A percentile compares a stretch with the other conserved stretches of the same genome.
These are phyloP conservation scores for Talpa occidentalis DNA, from an alignment of 2,113 vertebrate genomes.

Conservation along the genomic window DNA sequence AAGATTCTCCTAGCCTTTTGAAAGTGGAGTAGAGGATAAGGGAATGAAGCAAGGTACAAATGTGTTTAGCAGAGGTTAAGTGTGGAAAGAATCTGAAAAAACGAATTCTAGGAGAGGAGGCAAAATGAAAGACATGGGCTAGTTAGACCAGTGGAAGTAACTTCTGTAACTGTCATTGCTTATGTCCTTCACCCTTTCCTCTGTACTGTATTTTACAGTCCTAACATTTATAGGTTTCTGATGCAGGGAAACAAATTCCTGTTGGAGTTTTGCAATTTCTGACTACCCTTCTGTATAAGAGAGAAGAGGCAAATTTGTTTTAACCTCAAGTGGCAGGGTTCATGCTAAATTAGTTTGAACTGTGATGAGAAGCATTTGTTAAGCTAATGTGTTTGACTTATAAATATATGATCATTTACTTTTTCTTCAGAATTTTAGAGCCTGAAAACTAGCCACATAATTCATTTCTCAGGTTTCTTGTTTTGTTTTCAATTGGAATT, in stretches of 20 bases:
- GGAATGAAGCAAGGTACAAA: not conserved
- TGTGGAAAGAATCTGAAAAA: not conserved
- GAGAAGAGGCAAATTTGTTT: slow-evolving; percentile 41
- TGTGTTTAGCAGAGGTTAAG: not conserved
- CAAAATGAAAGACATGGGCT: not conserved
- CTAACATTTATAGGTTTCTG: slow-evolving; percentile 7
- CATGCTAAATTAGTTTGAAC: slow-evolving; percentile 40
- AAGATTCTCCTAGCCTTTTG: not conserved
- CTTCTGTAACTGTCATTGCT: not conserved
- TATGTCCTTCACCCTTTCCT: not conserved
- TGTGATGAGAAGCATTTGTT: not conserved
- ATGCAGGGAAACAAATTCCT: slow-evolving; percentile 6
- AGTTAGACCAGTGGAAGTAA: not conserved
- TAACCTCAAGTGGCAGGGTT: not conserved
- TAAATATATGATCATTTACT: not conserved
- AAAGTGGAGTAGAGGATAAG: not conserved
- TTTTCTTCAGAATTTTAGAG: slow-evolving; percentile 34
- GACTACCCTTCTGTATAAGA: not conserved
- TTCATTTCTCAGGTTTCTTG: not conserved
- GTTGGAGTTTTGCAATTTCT: slow-evolving; percentile 5
- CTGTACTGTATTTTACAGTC: not conserved
- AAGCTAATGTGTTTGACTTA: slow-evolving; percentile 41
- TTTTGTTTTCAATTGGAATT: slow-evolving; percentile 5
- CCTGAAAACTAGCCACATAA: not conserved
- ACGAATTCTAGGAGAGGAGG: not conserved